These are phyloP conservation scores for Anastrepha obliqua DNA, from an alignment of 1,140 invertebrate genomes.

Conservation along the genomic window DNA sequence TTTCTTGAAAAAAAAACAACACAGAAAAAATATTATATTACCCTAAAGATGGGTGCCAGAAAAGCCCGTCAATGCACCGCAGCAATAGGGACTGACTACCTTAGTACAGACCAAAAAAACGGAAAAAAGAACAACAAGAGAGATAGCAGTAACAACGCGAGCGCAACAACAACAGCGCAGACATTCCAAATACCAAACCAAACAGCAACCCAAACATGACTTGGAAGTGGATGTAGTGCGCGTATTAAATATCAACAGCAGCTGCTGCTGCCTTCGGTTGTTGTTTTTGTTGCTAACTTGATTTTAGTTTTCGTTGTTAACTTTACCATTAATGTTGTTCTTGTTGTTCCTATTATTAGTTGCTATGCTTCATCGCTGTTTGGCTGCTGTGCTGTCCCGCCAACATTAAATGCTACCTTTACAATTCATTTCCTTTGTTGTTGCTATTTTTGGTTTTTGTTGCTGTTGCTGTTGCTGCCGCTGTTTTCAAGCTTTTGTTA, in stretches of 20 bases:
- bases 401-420: conserved; percentile 51
- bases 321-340: not conserved
- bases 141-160: not conserved
- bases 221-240: not conserved
- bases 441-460: not conserved
- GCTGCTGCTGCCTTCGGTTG: conserved; percentile 13
- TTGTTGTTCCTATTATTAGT: conserved; percentile 12
- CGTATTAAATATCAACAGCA: conserved; percentile 4
- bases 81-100: not conserved
- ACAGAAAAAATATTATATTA: no score
- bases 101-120: not conserved
- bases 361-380: not conserved
- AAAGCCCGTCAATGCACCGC: not conserved
- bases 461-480: not conserved
- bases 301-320: conserved; percentile 24
- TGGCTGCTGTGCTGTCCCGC: conserved; percentile 1
- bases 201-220: not conserved
- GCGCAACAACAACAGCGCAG: not conserved
- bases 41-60: no score
- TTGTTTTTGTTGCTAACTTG: conserved; percentile 25
- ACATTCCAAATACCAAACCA: not conserved
- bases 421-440: conserved; percentile 42
- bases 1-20: no score
- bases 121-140: not conserved
- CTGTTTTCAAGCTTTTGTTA: no score